Conservation (phyloP, 2,888 invertebrate genomes). For the Euzophera pinguis region DNA sequence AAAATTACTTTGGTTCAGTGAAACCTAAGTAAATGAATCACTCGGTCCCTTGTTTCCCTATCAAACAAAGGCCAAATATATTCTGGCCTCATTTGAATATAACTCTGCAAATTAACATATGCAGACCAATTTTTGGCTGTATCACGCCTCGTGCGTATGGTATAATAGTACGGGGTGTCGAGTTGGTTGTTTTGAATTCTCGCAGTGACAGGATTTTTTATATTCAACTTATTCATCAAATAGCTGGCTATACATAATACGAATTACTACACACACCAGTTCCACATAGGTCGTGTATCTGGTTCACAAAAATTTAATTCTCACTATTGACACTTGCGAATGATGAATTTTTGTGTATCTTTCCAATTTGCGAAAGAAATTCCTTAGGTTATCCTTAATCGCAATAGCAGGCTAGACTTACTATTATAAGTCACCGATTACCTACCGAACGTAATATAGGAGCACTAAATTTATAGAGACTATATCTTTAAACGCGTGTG, state of each 20-base stretch:
- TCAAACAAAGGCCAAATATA: conserved; percentile 29
- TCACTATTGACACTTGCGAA: too few species aligned
- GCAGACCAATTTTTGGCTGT: neutral
- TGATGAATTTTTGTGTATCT: too few species aligned
- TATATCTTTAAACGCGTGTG: conserved; percentile 8
- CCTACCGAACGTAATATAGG: too few species aligned
- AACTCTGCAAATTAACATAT: conserved; percentile 16
- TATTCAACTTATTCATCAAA: neutral
- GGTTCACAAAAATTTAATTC: too few species aligned
- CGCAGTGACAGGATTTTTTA: neutral
- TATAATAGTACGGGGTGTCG: neutral
- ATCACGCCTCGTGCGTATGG: neutral
- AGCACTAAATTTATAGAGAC: neutral
- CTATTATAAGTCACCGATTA: too few species aligned
- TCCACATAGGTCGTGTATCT: too few species aligned
- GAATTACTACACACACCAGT: too few species aligned
- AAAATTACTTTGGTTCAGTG: conserved; percentile 24
- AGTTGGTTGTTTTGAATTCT: neutral
- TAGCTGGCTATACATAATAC: too few species aligned
- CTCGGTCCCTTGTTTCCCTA: conserved; percentile 26
- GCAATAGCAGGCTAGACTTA: too few species aligned
- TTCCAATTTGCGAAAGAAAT: too few species aligned
- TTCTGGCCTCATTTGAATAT: conserved; percentile 22
- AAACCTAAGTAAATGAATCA: conserved; percentile 34
- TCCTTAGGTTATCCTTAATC: too few species aligned